Evolutionary conservation across 2,888 invertebrate genomes (phyloP).

Genomic region (Perithous albicinctus): DNA sequence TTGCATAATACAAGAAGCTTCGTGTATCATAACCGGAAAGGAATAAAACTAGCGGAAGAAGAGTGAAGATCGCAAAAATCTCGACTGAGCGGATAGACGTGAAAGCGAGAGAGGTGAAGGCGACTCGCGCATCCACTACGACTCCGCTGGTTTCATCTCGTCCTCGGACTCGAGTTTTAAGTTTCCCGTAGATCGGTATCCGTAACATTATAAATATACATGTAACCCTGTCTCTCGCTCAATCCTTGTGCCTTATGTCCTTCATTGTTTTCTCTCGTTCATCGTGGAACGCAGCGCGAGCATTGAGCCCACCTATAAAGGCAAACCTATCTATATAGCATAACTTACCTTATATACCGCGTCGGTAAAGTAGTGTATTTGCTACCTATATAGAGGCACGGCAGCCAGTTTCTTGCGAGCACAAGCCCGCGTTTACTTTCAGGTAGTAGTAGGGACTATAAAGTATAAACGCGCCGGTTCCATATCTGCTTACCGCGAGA

Average conservation of each 20-base stretch:
- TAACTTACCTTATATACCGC: slow-evolving; percentile 45
- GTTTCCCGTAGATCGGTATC: slow-evolving; percentile 77
- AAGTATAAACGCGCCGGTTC: slow-evolving; percentile 69
- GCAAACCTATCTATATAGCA: slow-evolving; percentile 31
- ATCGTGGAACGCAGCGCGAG: background rate
- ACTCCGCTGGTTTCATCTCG: slow-evolving; percentile 65
- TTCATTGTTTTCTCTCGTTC: slow-evolving; percentile 11
- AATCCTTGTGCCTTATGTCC: background rate
- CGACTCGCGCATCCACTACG: slow-evolving; percentile 25
- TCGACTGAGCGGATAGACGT: slow-evolving; percentile 7
- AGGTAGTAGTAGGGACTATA: slow-evolving; percentile 11
- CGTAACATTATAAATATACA: slow-evolving; percentile 80
- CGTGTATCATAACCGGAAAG: slow-evolving; percentile 35
- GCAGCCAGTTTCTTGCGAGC: slow-evolving; percentile 51
- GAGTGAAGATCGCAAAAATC: slow-evolving; percentile 3
- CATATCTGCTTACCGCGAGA: slow-evolving; percentile 72
- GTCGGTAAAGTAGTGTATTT: slow-evolving; percentile 3
- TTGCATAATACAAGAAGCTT: slow-evolving; percentile 39
- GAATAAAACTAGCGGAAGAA: slow-evolving; percentile 44
- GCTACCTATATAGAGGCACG: background rate
- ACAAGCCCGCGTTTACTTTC: slow-evolving; percentile 54
- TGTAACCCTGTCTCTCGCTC: slow-evolving; percentile 70
- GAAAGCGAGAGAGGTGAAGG: slow-evolving; percentile 20
- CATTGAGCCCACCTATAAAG: slow-evolving; percentile 35
- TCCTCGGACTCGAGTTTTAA: slow-evolving; percentile 70